These are phyloP conservation scores for Passerculus sandwichensis DNA, from an alignment of 2,797 vertebrate species.

Conservation along the genomic window DNA sequence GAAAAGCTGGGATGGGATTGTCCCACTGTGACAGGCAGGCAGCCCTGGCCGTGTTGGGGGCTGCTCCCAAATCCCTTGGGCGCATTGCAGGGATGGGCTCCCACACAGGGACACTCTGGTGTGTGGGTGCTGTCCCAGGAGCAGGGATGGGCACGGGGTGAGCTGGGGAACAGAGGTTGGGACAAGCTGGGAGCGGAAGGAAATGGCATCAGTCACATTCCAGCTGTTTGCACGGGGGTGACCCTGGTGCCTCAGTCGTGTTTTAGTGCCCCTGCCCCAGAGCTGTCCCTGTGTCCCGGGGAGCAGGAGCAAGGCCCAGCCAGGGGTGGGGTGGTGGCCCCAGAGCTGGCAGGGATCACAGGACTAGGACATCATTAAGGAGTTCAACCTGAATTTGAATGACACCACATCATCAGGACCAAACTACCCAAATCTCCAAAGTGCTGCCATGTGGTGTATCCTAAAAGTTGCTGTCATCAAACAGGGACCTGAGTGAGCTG, in stretches of 20 bases:
- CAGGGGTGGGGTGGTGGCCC: background rate
- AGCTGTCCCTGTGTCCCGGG: rapidly evolving
- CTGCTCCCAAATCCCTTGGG: background rate
- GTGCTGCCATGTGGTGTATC: rapidly evolving
- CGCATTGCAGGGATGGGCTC: background rate
- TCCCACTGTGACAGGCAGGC: background rate
- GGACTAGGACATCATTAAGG: background rate
- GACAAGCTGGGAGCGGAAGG: background rate
- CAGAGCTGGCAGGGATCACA: rapidly evolving
- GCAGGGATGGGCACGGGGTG: rapidly evolving
- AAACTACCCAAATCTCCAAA: background rate
- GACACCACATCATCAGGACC: background rate
- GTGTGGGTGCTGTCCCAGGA: rapidly evolving
- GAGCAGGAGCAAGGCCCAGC: background rate
- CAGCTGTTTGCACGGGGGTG: background rate
- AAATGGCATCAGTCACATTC: background rate
- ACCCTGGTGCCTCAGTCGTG: rapidly evolving
- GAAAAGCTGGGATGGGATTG: background rate
- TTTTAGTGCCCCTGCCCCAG: background rate
- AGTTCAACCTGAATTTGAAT: background rate
- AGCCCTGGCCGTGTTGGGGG: rapidly evolving
- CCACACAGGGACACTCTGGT: rapidly evolving
- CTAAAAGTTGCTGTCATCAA: background rate
- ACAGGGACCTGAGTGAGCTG: background rate
- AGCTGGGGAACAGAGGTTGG: rapidly evolving